Conservation (phyloP, 1,140 invertebrate genomes). For the Cardiocondyla obscurior region DNA sequence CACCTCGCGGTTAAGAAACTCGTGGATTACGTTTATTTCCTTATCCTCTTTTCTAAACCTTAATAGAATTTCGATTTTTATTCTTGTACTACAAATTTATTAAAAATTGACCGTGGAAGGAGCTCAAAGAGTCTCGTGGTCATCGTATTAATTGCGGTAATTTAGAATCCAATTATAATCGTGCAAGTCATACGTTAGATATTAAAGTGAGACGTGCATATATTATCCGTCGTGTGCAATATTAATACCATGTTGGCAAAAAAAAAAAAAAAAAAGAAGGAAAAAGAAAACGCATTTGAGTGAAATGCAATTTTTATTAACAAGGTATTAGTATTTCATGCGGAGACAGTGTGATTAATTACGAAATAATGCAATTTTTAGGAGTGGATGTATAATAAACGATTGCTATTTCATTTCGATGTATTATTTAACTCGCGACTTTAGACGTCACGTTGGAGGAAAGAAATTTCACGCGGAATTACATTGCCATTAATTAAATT, state of each 20-base stretch:
- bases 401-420: neutral
- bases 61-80: neutral
- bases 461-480: neutral
- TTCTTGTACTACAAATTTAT: neutral
- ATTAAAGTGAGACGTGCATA: no score
- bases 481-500: conserved; percentile 40
- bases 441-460: neutral
- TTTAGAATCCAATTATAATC: neutral
- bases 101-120: neutral
- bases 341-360: neutral
- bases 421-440: conserved; percentile 31
- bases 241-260: no score
- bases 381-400: neutral
- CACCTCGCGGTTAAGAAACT: conserved; percentile 14
- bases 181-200: neutral
- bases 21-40: neutral
- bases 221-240: no score
- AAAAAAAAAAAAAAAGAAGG: no score
- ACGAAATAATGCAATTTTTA: neutral
- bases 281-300: no score
- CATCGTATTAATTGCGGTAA: neutral
- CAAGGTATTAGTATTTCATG: neutral
- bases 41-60: neutral
- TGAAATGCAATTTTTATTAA: neutral
- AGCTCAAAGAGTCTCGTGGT: neutral